Conservation (phyloP, 2,113 vertebrate species). For the Vidua chalybeata region DNA sequence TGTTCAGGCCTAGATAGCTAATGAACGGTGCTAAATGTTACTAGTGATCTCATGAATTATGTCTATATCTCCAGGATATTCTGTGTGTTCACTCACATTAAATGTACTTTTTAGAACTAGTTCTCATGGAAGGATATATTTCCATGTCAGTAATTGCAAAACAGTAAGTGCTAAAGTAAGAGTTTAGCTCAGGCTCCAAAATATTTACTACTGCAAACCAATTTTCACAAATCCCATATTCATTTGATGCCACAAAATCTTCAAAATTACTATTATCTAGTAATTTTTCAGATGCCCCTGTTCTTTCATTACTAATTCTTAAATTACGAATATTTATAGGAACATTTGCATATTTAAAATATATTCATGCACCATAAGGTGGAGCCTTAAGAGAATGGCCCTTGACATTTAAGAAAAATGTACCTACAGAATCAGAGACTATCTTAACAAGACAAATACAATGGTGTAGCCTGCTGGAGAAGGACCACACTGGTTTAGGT, state of each 20-base stretch:
- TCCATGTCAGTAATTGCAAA: neutral
- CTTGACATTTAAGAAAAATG: neutral
- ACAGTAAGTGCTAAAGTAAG: neutral
- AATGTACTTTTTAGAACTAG: neutral
- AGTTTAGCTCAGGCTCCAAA: neutral
- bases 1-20: neutral
- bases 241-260: neutral
- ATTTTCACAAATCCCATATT: neutral
- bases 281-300: neutral
- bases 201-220: neutral
- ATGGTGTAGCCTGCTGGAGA: neutral
- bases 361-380: neutral
- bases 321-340: neutral
- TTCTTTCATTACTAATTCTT: neutral
- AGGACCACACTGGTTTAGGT: neutral
- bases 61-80: neutral
- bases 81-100: neutral
- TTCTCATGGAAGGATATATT: neutral
- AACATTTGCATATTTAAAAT: neutral
- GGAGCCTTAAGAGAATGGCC: neutral
- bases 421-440: neutral
- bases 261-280: neutral
- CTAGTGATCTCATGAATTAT: neutral
- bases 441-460: neutral
- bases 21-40: neutral